phyloP scores from a whole-genome alignment of 1,140 invertebrate genomes.

The Helicoverpa armigera region DNA sequence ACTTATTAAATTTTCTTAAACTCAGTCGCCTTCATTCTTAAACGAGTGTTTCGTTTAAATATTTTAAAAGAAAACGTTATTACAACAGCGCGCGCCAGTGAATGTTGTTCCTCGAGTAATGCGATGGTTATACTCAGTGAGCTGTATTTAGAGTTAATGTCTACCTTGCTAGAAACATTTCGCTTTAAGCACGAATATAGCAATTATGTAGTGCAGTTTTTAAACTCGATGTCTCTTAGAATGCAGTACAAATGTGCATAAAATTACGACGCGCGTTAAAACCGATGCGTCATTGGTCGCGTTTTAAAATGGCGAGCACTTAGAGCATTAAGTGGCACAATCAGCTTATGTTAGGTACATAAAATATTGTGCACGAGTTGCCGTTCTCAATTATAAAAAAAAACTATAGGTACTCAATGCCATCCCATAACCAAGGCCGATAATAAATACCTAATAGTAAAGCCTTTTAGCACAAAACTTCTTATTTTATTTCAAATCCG shows the following conservation, averaged over 20 bases:
- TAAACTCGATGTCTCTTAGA: conserved; percentile 39
- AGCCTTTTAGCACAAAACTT: too few relatives aligned
- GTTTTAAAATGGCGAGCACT: conserved; percentile 75
- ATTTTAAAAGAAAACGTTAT: neutral
- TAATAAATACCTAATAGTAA: too few relatives aligned
- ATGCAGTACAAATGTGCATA: conserved; percentile 61
- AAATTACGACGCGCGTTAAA: conserved; percentile 80
- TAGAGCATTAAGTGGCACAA: conserved; percentile 64
- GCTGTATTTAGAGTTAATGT: conserved; percentile 43
- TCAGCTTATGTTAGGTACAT: conserved; percentile 39
- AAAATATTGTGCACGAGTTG: conserved; percentile 25
- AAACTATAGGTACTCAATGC: neutral
- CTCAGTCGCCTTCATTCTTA: neutral
- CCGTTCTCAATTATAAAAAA: neutral
- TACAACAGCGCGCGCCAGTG: conserved; percentile 18
- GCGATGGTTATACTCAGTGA: conserved; percentile 39
- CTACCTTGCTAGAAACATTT: conserved; percentile 37
- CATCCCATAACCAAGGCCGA: too few relatives aligned
- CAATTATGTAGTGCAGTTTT: conserved; percentile 47
- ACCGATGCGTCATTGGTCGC: conserved; percentile 85
- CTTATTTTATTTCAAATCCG: too few relatives aligned
- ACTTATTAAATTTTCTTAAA: neutral
- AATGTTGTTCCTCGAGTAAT: conserved; percentile 45
- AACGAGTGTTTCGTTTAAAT: too few relatives aligned
- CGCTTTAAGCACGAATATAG: conserved; percentile 44